Base-by-base conservation (phyloP, 2,113 vertebrate species). In the Petrocephalus microphthalmus region DNA sequence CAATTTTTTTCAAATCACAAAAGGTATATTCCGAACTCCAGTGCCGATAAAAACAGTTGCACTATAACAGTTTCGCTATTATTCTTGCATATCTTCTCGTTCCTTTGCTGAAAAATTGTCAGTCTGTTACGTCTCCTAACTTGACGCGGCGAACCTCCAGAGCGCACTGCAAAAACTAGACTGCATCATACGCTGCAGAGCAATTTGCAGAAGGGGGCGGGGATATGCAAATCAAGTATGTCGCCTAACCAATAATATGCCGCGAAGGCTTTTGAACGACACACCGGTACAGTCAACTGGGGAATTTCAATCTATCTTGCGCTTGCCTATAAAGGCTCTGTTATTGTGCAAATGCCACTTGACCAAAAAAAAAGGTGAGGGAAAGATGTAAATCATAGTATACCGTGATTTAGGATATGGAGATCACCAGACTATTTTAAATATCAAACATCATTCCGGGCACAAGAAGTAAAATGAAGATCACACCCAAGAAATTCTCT, bases 141-240 rank as follows among this genome's bases (percentile, higher is more conserved):
- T 89, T 86, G 33, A 20, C 81, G 49, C 64, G 10, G 42, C 2
- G n/a, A 5, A 56, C 57, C 64, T 81, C 29, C 33, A 3, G 51
- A 82, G 54, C 89, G 74, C 74, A 25, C 51, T 51, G 54, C 74
- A 54, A 54, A 33, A 42, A 83, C 74, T 64, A 45, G 49, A 87
- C 86, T 83, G 89, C 89, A 89, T 56, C 52, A 83, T 45, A 54
- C 84, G 45, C 89, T 89, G 89, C 89, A 64, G 47, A 84, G 85
- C 74, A 17, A 64, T 74, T 87, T 87, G 56, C 52, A 5, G 85
- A 3, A 49, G 85, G 53, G 53, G 89, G 85, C 11, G 88, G 84
- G 53, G 29, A 33, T 53, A 89, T 87, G 74, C 84, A 87, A 89
- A 89, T 64, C 3, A 37, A 5, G n/a, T 17, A n/a, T 42, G 64